These are phyloP conservation scores for Bos indicus DNA, from an alignment of 2,113 vertebrate species.

Conservation along the genomic window DNA sequence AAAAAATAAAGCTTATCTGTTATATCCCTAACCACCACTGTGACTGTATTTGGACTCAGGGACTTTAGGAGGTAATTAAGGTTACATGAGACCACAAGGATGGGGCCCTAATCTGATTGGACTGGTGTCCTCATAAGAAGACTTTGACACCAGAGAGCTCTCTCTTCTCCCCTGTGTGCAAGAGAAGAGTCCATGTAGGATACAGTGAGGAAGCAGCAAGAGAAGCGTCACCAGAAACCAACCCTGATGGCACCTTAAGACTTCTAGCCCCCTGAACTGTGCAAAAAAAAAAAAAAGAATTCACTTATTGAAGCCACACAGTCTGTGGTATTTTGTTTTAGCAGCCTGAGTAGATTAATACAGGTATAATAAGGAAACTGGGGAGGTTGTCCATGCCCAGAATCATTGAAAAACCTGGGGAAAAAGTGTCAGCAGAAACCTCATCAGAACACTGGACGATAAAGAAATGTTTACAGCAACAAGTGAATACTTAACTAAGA, in stretches of 20 bases:
- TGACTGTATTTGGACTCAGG: background rate
- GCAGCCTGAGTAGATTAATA: background rate
- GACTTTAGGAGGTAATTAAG: background rate
- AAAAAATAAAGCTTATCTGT: background rate
- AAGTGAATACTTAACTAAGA: background rate
- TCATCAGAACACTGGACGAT: background rate
- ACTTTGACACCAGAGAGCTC: background rate
- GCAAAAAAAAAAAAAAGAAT: background rate
- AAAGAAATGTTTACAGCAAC: conserved; percentile 1
- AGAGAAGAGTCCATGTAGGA: background rate
- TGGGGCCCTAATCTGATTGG: background rate
- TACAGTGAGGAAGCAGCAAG: background rate
- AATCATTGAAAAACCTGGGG: background rate
- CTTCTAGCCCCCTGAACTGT: background rate
- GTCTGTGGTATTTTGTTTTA: background rate
- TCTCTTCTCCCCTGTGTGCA: background rate
- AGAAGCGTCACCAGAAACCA: background rate
- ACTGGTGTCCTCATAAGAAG: background rate
- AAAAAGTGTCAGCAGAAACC: background rate
- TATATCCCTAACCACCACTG: background rate
- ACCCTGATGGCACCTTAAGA: background rate
- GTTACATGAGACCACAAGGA: background rate
- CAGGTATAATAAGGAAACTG: background rate
- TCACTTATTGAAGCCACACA: background rate
- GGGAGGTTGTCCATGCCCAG: background rate